Base-by-base conservation (phyloP, 2,888 invertebrate genomes). In the Andrena trimmerana region DNA sequence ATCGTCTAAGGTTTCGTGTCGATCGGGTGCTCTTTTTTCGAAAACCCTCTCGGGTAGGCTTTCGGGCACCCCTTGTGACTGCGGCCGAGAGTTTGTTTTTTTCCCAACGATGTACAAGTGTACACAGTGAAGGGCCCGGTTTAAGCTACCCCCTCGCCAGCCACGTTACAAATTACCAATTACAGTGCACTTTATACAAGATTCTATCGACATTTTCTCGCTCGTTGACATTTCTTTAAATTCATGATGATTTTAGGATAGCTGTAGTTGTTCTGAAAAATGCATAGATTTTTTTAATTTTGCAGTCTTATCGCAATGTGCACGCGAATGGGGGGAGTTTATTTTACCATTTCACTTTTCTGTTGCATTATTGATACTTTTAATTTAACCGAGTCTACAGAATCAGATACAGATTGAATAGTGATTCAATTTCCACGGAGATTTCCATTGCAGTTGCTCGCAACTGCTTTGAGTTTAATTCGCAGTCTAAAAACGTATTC, bases 401-500 rank as follows among this genome's bases (percentile, higher is more conserved):
- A 50, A 62, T 27, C 60, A 33, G 31, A 27, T 27, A n/a, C 50
- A 16, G 33, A 54, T 29, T 52, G 54, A 62, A 62, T 27, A 62
- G 54, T 70, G 69, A 83, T 83, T 83, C 52, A 67, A 84, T 75
- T 78, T 57, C 57, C 79, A 63, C 16, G 42, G 60, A 62, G 68
- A 69, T 67, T 52, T 42, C 70, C 68, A 57, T 57, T 20, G 60
- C 68, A 70, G 62, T 33, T 8, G 36, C 59, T 8, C 50, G 33
- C 52, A 67, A 54, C 52, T 71, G 71, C 67, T 81, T 77, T 52
- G 67, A 50, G 60, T 70, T 78, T 60, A 48, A 73, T 59, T 72
- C 48, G 65, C 42, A 78, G 66, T 80, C 80, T 80, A 80, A 85
- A 88, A 81, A 72, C 78, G 70, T 77, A 67, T 77, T 62, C 70